Conservation (phyloP, 2,797 vertebrate genomes). For the Pogoniulus pusillus region DNA sequence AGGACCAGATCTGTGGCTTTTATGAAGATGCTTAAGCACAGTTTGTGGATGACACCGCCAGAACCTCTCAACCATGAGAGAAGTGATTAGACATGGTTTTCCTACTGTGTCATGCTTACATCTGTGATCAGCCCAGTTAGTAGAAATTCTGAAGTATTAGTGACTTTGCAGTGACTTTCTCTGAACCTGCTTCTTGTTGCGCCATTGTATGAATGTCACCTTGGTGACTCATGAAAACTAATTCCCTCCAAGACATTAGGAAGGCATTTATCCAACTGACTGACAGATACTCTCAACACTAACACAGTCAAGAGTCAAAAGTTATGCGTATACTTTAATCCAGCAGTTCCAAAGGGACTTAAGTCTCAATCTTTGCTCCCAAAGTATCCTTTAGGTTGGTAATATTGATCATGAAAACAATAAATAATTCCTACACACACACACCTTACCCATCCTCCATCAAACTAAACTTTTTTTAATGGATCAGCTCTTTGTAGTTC, state of each 20-base stretch:
- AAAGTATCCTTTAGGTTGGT: background rate
- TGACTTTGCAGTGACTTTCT: background rate
- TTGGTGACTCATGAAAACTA: background rate
- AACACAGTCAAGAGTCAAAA: background rate
- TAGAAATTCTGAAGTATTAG: background rate
- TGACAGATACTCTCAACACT: background rate
- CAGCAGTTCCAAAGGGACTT: background rate
- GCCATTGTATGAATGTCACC: background rate
- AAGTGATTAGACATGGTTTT: background rate
- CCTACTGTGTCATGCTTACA: background rate
- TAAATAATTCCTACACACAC: too few relatives aligned
- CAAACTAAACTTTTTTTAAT: background rate
- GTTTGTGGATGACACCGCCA: background rate
- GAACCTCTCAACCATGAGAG: background rate
- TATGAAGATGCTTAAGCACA: background rate
- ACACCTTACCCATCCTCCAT: background rate
- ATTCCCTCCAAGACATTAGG: background rate
- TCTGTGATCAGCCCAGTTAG: background rate
- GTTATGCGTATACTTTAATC: background rate
- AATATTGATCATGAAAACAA: background rate
- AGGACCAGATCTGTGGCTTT: background rate
- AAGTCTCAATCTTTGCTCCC: background rate
- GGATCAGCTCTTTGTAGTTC: background rate
- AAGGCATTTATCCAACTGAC: background rate
- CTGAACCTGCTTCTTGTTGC: background rate